Base-by-base conservation (phyloP, 1,140 invertebrate genomes). In the Sitophilus oryzae region DNA sequence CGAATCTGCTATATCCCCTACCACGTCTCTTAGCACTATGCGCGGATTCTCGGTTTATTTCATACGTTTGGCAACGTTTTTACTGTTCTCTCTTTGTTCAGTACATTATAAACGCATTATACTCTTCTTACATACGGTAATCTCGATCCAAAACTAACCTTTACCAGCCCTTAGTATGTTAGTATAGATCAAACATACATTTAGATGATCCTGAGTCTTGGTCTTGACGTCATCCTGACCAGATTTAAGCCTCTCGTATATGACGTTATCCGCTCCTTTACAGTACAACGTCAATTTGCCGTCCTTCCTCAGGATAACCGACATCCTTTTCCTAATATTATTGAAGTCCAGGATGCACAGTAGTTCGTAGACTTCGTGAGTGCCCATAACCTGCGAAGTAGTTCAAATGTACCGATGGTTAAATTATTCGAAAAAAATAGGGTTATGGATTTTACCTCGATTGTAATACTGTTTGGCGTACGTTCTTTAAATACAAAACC, bases 291-390 rank as follows among this genome's bases (percentile, higher is more conserved):
- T 81, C 61, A 98, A 83, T 68, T 88, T 83, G 30, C 89, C 89
- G 66, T 96, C 86, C 64, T 81, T 85, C 68, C 87, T 80, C 59
- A 96, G 78, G 69, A 98, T 95, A 44, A 98, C 96, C 45, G 96
- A 98, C 96, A 99, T 99, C 73, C 96, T 79, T 79, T 99, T 99
- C 54, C 96, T 79, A 60, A 96, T 89, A 77, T 99, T 99, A 78
- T 99, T 97, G 73, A 99, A 99, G 77, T 99, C 96, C 53, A 99
- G 80, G 72, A 99, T 98, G 74, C 93, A 93, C 38, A 99, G 78
- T 40, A 99, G 79, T 71, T 99, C 94, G 73, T 98, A 93, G 6
- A 89, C 83, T 79, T 96, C 89, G 66, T 79, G 81, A 66, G 83
- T 77, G 54, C 88, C 91, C 80, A 88, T 86, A 43, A 90, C 76